Evolutionary conservation across 2,797 vertebrate genomes (phyloP).

Genomic region (Takifugu rubripes): DNA sequence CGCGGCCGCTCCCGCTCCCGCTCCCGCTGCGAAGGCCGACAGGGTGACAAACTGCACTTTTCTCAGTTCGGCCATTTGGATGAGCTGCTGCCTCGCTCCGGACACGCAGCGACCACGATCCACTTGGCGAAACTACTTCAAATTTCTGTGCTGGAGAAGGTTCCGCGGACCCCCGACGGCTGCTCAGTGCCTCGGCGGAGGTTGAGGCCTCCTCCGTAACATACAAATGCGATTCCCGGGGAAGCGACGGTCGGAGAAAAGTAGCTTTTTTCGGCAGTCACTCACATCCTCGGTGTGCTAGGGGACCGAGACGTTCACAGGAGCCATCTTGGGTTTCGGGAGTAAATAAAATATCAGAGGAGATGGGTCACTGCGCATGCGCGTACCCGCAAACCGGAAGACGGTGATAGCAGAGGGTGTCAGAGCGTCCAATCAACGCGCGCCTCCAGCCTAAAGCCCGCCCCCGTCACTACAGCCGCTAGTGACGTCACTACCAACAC

Average conservation of each 20-base stretch:
- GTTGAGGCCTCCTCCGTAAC: constrained; percentile 66
- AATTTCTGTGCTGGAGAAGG: constrained; percentile 61
- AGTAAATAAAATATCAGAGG: constrained; percentile 79
- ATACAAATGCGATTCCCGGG: constrained; percentile 62
- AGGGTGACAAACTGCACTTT: constrained; percentile 91
- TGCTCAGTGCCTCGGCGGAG: constrained; percentile 59
- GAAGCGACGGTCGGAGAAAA: constrained; percentile 71
- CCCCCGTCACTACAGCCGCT: constrained; percentile 67
- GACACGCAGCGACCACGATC: constrained; percentile 68
- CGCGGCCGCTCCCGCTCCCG: too few relatives aligned
- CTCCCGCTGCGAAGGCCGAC: constrained; percentile 81
- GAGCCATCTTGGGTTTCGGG: constrained; percentile 79
- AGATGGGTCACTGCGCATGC: constrained; percentile 75
- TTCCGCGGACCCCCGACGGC: constrained; percentile 61
- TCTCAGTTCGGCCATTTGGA: constrained; percentile 94
- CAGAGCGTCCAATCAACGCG: constrained; percentile 64
- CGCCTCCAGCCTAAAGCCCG: constrained; percentile 57
- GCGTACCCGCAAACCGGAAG: constrained; percentile 66
- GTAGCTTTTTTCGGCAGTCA: constrained; percentile 72
- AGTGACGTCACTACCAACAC: constrained; percentile 61
- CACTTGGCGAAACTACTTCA: constrained; percentile 79
- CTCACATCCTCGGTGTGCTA: constrained; percentile 77
- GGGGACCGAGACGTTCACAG: constrained; percentile 75
- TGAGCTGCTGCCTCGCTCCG: constrained; percentile 75
- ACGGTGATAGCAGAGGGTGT: constrained; percentile 46